phyloP scores from a whole-genome alignment of 2,113 vertebrate genomes.

The Vicugna pacos region DNA sequence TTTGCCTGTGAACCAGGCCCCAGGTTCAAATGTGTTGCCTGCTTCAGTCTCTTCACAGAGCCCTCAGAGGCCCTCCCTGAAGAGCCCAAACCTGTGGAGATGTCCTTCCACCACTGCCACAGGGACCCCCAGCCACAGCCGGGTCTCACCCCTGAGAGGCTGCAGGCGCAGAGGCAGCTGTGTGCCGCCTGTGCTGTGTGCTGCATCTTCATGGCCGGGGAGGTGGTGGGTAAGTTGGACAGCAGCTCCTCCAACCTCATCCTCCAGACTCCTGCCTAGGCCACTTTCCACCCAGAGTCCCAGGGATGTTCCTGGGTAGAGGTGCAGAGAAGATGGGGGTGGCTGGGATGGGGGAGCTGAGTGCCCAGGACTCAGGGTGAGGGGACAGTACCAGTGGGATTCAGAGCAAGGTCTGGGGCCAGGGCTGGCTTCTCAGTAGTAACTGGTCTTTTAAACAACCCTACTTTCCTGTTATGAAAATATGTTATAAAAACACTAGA shows the following conservation, averaged over 20 bases:
- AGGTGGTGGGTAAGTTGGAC: conserved; percentile 88
- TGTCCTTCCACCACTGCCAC: conserved; percentile 72
- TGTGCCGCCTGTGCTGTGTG: conserved; percentile 93
- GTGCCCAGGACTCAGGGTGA: neutral
- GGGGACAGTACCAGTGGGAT: too few species aligned
- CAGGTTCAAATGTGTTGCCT: neutral
- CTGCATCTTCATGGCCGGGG: conserved; percentile 96
- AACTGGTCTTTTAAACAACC: neutral
- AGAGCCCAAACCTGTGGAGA: conserved; percentile 62
- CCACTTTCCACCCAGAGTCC: neutral
- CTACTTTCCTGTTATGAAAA: neutral
- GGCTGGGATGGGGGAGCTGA: neutral
- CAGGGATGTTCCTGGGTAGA: neutral
- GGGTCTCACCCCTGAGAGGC: conserved; percentile 83
- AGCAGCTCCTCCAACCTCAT: too few species aligned
- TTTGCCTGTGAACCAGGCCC: neutral
- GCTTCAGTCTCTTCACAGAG: conserved; percentile 81
- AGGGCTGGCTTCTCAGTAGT: neutral
- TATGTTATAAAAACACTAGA: conserved; percentile 30
- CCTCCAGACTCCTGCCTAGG: neutral
- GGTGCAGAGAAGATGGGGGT: fast-evolving
- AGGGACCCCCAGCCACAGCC: conserved; percentile 4
- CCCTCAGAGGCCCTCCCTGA: conserved; percentile 34
- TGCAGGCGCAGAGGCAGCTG: conserved; percentile 93
- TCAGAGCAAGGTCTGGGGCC: neutral